A percentile compares a stretch with the other conserved stretches of the same genome.
phyloP scores from a whole-genome alignment of 2,888 invertebrate species.

The Lasioglossum morio region DNA sequence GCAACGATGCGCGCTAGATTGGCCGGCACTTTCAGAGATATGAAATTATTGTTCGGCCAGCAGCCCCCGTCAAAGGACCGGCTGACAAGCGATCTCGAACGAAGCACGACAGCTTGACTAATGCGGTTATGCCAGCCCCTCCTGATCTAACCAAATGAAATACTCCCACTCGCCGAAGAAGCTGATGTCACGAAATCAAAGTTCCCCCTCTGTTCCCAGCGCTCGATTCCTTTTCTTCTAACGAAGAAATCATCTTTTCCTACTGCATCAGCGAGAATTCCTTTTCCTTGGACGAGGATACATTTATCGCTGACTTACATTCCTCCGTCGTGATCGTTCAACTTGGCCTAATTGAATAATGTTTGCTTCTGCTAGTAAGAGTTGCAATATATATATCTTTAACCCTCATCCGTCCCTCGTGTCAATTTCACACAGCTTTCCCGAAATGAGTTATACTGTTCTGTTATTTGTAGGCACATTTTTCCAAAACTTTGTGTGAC shows the following conservation, averaged over 20 bases:
- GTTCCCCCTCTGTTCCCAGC: slow-evolving; percentile 32
- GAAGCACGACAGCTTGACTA: slow-evolving; percentile 75
- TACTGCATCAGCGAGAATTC: slow-evolving; percentile 59
- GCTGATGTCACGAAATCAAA: slow-evolving; percentile 69
- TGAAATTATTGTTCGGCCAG: slow-evolving; percentile 70
- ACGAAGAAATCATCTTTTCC: slow-evolving; percentile 55
- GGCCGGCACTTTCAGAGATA: slow-evolving; percentile 68
- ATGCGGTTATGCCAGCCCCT: slow-evolving; percentile 69
- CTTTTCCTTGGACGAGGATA: neutral
- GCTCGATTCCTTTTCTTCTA: slow-evolving; percentile 18
- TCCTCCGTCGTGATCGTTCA: neutral
- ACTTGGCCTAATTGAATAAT: slow-evolving; percentile 9
- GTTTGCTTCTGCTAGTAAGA: neutral
- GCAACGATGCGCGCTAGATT: slow-evolving; percentile 62
- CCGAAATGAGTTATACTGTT: too few relatives aligned
- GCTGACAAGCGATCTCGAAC: slow-evolving; percentile 62
- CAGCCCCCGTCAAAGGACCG: slow-evolving; percentile 62
- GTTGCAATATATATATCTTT: neutral
- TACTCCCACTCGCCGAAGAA: slow-evolving; percentile 57
- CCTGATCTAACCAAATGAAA: slow-evolving; percentile 63
- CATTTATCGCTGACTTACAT: neutral
- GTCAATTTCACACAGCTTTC: too few relatives aligned
- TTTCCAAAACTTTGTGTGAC: too few relatives aligned
- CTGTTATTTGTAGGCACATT: too few relatives aligned
- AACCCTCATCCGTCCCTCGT: too few relatives aligned